Evolutionary conservation across 2,888 invertebrate genomes (phyloP), one percentile per base, ranked within the genome.

Genomic region (Ferrisia virgata): DNA sequence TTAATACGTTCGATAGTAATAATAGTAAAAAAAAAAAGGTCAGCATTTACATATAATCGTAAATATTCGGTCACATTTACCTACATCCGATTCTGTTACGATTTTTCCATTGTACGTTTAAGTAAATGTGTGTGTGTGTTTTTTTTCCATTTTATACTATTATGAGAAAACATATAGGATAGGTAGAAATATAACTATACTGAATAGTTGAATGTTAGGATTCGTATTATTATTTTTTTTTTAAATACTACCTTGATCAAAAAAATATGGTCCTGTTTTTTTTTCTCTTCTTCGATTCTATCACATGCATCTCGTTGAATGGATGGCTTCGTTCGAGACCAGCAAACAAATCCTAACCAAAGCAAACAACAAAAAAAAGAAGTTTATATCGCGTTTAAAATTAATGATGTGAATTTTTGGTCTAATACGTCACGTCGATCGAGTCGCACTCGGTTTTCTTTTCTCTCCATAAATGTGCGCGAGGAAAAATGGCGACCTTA

Each of bases 31-130:
- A 72, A 33, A 72, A 64, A 72, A 72, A 72, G 72, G 72, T 72
- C 72, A 72, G 72, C 72, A 72, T 72, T 33, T 72, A 28, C 72
- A 72, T 64, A 64, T 72, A 72, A 72, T 72, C 72, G 33, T 72
- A 72, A 31, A 33, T 72, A 72, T 72, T 72, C 72, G 72, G 58
- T 64, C 58, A 28, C 33, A 72, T 72, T 72, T 72, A n/a, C n/a
- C n/a, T n/a, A 18, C 72, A 33, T 72, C 72, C 58, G 58, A 64
- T 72, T 33, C 33, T 72, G 33, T 72, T 72, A 72, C 72, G 33
- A 33, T 72, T 72, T 72, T 33, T 72, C 72, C n/a, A 72, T 72
- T 72, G 72, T n/a, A n/a, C n/a, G n/a, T n/a, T n/a, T n/a, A n/a
- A n/a, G n/a, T n/a, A n/a, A n/a, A n/a, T n/a, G n/a, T n/a, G n/a